These are phyloP conservation scores for Sinocyclocheilus grahami DNA, from an alignment of 2,113 vertebrate genomes.

Conservation along the genomic window DNA sequence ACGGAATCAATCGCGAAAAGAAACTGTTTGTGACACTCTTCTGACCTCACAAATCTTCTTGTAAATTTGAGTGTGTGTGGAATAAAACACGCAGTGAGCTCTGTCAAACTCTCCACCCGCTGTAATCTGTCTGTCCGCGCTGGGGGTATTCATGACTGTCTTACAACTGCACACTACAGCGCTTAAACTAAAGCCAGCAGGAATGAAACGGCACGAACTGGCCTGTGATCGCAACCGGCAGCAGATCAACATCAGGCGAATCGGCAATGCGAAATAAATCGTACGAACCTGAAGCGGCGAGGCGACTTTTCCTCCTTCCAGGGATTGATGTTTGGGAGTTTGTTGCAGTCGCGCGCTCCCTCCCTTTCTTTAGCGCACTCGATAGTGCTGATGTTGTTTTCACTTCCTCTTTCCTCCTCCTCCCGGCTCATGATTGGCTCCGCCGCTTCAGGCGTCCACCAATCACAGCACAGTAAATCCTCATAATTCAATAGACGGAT, in stretches of 20 bases:
- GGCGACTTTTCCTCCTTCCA: slow-evolving; percentile 65
- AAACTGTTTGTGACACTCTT: not conserved
- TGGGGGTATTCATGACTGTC: slow-evolving; percentile 10
- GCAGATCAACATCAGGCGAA: not conserved
- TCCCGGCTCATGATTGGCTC: slow-evolving; percentile 69
- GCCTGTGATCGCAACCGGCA: not conserved
- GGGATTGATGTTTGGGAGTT: slow-evolving; percentile 69
- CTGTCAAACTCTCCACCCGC: slow-evolving; percentile 22
- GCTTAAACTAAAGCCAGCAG: slow-evolving; percentile 4
- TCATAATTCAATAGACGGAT: slow-evolving; percentile 26
- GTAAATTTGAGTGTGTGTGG: not conserved
- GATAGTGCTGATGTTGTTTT: slow-evolving; percentile 71
- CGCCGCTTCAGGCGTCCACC: slow-evolving; percentile 45
- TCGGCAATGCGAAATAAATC: not conserved
- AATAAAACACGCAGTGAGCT: slow-evolving; percentile 2
- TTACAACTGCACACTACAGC: slow-evolving; percentile 14
- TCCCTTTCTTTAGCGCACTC: slow-evolving; percentile 49
- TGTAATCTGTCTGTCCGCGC: not conserved
- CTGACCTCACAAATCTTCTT: not conserved
- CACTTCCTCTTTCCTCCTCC: slow-evolving; percentile 79
- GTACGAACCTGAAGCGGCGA: slow-evolving; percentile 72
- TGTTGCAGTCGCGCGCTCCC: slow-evolving; percentile 55
- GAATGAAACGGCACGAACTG: not conserved
- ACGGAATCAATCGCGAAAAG: not conserved
- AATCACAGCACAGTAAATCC: slow-evolving; percentile 54